These are phyloP conservation scores for Notarius lentiginosus DNA, from an alignment of 2,113 vertebrate genomes.

Conservation along the genomic window DNA sequence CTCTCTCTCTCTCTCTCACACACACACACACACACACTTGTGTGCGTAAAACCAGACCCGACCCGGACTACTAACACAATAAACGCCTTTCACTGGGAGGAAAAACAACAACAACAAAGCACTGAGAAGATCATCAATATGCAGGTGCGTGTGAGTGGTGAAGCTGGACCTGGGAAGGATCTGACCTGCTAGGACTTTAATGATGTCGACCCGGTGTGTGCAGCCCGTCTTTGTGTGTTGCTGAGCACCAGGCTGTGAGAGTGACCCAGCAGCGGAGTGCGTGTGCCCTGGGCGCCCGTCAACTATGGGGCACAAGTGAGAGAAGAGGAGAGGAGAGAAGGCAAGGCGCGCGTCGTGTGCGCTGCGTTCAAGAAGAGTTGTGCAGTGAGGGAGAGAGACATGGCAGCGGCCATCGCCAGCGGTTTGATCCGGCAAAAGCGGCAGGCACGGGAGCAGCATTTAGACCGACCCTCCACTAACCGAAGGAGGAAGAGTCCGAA, in stretches of 20 bases:
- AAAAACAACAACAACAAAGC: not conserved
- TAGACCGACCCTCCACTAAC: slow-evolving; percentile 91
- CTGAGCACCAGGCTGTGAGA: slow-evolving; percentile 40
- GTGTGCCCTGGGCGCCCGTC: no score
- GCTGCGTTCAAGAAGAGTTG: slow-evolving; percentile 63
- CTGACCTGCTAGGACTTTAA: slow-evolving; percentile 60
- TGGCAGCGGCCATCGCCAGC: slow-evolving; percentile 97
- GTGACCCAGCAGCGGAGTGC: not conserved
- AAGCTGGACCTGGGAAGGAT: slow-evolving; percentile 50
- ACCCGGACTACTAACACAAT: slow-evolving; percentile 47
- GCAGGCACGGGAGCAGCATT: slow-evolving; percentile 94
- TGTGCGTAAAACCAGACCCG: slow-evolving; percentile 52
- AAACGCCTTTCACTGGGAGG: slow-evolving; percentile 40
- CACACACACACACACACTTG: not conserved
- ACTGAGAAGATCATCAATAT: slow-evolving; percentile 9
- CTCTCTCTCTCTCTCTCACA: not conserved
- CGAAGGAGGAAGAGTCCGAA: slow-evolving; percentile 94
- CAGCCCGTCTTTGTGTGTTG: slow-evolving; percentile 57
- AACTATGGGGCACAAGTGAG: slow-evolving; percentile 71
- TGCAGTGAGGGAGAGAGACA: slow-evolving; percentile 71
- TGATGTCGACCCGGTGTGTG: slow-evolving; percentile 51
- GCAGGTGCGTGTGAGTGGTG: slow-evolving; percentile 63
- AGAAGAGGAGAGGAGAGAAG: slow-evolving; percentile 34
- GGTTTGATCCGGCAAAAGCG: slow-evolving; percentile 98
- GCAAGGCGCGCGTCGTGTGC: slow-evolving; percentile 65